Percentiles rank a stretch among this genome's conserved stretches.
Evolutionary conservation across 2,797 vertebrate species (phyloP).

Genomic region (Carapus acus): DNA sequence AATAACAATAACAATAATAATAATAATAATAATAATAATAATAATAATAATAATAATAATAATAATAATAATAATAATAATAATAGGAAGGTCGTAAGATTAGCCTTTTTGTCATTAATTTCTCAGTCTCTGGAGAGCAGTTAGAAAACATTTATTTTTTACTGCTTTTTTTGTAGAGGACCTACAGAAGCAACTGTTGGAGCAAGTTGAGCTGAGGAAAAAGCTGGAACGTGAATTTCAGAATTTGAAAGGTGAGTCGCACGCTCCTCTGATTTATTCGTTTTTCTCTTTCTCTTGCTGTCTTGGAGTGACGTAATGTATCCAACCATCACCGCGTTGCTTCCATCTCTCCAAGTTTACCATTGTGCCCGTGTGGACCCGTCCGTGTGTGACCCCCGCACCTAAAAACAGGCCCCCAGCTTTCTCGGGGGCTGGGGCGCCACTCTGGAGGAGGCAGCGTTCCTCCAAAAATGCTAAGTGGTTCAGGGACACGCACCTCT

Average conservation of each 20-base stretch:
- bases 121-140: too few relatives aligned
- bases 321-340: conserved; percentile 10
- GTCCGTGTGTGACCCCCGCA: conserved; percentile 11
- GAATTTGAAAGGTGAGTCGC: conserved; percentile 86
- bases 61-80: too few relatives aligned
- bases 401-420: not conserved
- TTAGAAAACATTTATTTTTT: conserved; percentile 24
- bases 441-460: conserved; percentile 6
- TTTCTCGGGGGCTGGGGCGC: conserved; percentile 1
- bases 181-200: conserved; percentile 91
- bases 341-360: conserved; percentile 2
- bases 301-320: not conserved
- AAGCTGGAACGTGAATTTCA: conserved; percentile 96
- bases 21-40: too few relatives aligned
- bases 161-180: conserved; percentile 73
- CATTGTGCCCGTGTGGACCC: conserved; percentile 10
- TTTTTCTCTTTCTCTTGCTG: conserved; percentile 1
- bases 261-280: conserved; percentile 8
- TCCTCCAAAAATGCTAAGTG: conserved; percentile 29
- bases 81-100: too few relatives aligned
- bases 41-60: too few relatives aligned
- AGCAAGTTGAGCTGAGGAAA: conserved; percentile 96
- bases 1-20: too few relatives aligned
- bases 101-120: too few relatives aligned
- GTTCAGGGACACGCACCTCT: conserved; percentile 28